Conservation (phyloP, 2,113 vertebrate species). For the Haliaeetus leucogaster region DNA sequence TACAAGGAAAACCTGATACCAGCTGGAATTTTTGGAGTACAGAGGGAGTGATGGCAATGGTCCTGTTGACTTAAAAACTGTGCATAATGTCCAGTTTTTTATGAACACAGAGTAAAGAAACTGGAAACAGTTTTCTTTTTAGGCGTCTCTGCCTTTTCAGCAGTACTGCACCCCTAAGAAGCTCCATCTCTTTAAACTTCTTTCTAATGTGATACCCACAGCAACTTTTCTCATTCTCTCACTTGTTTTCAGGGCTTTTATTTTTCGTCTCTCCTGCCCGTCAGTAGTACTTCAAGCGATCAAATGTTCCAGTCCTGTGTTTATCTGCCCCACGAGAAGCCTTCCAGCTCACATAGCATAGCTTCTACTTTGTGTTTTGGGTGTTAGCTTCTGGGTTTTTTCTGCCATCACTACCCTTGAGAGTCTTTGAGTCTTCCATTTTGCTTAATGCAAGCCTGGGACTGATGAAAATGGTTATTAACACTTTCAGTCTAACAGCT, state of each 20-base stretch:
- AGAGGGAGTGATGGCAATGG: neutral
- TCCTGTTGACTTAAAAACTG: slow-evolving; percentile 7
- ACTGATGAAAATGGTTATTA: neutral
- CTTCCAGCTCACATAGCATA: neutral
- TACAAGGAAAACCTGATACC: slow-evolving; percentile 58
- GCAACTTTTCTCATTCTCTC: neutral
- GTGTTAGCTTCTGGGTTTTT: neutral
- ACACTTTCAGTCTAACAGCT: neutral
- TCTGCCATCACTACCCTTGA: neutral
- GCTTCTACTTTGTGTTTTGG: neutral
- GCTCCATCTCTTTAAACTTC: neutral
- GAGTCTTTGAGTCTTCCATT: neutral
- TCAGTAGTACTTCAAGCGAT: neutral
- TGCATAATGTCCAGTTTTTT: neutral
- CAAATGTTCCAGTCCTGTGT: slow-evolving; percentile 11
- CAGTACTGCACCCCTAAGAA: neutral
- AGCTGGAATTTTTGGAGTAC: slow-evolving; percentile 48
- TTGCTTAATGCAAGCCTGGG: neutral
- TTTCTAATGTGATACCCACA: neutral
- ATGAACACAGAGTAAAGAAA: neutral
- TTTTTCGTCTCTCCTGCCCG: neutral
- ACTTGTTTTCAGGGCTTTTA: neutral
- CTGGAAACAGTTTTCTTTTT: neutral
- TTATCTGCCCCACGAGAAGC: slow-evolving; percentile 18
- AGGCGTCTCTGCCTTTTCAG: neutral